Evolutionary conservation across 2,113 vertebrate species (phyloP).

Genomic region (Probosciger aterrimus): DNA sequence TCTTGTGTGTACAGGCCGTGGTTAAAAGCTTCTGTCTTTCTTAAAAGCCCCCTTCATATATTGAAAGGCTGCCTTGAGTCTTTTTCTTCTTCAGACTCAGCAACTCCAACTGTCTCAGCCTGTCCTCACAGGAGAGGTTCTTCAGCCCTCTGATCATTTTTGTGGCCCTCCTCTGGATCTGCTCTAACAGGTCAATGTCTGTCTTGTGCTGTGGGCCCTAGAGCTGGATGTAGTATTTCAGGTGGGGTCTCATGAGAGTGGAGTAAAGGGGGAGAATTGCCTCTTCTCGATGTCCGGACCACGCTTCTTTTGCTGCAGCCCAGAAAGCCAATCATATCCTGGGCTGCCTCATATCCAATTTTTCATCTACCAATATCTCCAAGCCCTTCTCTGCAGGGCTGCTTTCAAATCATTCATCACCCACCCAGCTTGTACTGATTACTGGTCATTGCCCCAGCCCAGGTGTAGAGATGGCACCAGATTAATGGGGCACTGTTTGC

Average conservation of each 20-base stretch:
- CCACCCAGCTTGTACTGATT: background rate
- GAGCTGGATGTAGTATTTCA: background rate
- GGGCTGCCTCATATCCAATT: background rate
- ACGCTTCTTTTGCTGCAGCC: background rate
- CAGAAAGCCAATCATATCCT: too few relatives aligned
- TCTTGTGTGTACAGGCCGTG: background rate
- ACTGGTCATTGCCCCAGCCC: background rate
- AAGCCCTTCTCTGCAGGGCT: background rate
- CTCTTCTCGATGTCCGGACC: accelerated
- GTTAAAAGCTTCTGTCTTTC: background rate
- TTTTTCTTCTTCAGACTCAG: background rate
- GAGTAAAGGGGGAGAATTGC: background rate
- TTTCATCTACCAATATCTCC: background rate
- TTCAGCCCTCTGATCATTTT: background rate
- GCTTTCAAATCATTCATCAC: background rate
- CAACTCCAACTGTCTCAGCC: background rate
- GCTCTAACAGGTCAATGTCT: background rate
- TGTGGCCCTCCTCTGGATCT: background rate
- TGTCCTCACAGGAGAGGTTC: background rate
- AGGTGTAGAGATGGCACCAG: background rate
- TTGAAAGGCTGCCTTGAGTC: background rate
- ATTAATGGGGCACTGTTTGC: background rate
- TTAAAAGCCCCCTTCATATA: background rate
- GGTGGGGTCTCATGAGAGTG: background rate
- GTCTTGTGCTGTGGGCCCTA: background rate